Evolutionary conservation across 2,113 vertebrate species (phyloP), one percentile per base, ranked within the genome.

Genomic region (Addax nasomaculatus): DNA sequence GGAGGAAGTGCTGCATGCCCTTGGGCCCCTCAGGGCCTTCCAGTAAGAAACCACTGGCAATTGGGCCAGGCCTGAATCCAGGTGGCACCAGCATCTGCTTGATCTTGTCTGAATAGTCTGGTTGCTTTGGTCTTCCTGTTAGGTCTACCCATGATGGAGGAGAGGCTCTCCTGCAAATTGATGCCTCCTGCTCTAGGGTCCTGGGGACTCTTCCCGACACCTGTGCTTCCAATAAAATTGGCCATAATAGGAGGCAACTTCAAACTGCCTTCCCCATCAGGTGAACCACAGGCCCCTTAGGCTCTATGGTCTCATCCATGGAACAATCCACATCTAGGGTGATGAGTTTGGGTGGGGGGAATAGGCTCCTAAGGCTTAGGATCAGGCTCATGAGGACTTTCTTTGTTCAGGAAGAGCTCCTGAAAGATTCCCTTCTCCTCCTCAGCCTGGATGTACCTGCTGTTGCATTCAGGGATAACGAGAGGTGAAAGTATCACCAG

Each of bases 371-470:
- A 99, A 2, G 99, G 98, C 93, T 99, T 99, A 30, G 99, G 99
- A 58, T 99, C 99, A 3, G 99, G 99, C 86, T 99, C 99, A 5
- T 99, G 99, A 36, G 99, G 99, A 95, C 99, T 99, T 90, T 99
- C 99, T 95, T 99, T 99, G 97, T 99, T 99, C 21, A 99, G 98
- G 98, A 99, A 99, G 96, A 99, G 99, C 98, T 99, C 99, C 98
- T 99, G 99, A 73, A 99, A 98, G 89, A 99, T 99, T 17, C 99
- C 99, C 97, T 99, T 99, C 98, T 99, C 99, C 0, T 99, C 95
- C 91, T 99, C 99, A 12, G 99, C 99, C 97, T 99, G 99, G 17
- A 99, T 99, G 23, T 99, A 98, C 21, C 99, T 99, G 98, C 99
- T 99, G 98, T 99, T 99, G 90, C 99, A 98, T 45, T 99, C 99